Base-by-base conservation (phyloP, 2,888 invertebrate species). In the Malacosoma neustria region DNA sequence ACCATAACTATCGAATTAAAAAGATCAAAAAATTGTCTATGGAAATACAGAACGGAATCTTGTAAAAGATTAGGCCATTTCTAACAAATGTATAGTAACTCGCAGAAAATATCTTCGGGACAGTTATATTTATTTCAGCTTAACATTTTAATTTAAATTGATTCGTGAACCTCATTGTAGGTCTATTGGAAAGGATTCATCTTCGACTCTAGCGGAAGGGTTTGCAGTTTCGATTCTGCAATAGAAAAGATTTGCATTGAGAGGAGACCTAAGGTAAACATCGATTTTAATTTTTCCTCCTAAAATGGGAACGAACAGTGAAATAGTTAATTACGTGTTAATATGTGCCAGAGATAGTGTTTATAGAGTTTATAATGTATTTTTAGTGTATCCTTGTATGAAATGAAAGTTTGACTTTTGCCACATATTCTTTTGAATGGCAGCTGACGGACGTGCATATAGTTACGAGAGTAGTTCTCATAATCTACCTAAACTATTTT, bases 61-160 rank as follows among this genome's bases (percentile, higher is more conserved):
- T 85, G 85, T 82, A 86, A 85, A 81, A 86, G 86, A 86, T 82
- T 86, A 86, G 86, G 86, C 86, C 86, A 86, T 86, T 86, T 85
- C 86, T 85, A 86, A 86, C 85, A 86, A 85, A 86, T 85, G 85
- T 86, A 84, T 86, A 86, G 86, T 85, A 81, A 79, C 84, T 86
- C 80, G 82, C 85, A 85, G 82, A 85, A 86, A 85, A 80, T 81
- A 82, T 82, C 76, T 76, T 81, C 81, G 74, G 80, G 81, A 77
- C 81, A 79, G 80, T 85, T 85, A 74, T 84, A 84, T 84, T 85
- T 85, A 82, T 85, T 85, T 85, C 84, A 86, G 82, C 84, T 76
- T 85, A 74, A 79, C 81, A 81, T 84, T 84, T 84, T 77, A 76
- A 71, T 75, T 79, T 74, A 82, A 85, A 86, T 85, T 81, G 74